phyloP scores from a whole-genome alignment of 23 tunicate genomes.

The Ciona savignyi region DNA sequence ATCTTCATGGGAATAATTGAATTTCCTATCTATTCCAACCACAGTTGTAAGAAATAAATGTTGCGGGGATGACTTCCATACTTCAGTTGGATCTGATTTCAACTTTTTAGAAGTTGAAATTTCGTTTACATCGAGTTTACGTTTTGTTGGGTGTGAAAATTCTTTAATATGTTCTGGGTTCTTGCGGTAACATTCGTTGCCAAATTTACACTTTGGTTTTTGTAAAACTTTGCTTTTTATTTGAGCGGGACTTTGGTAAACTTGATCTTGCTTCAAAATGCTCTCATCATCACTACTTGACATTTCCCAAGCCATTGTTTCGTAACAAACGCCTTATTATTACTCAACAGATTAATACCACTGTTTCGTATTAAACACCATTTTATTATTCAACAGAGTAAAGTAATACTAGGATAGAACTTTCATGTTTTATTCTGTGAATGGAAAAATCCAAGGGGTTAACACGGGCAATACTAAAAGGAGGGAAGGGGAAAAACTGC shows the following conservation, averaged over 20 bases:
- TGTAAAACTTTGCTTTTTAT: conserved; percentile 4
- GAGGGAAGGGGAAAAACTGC: too few species aligned
- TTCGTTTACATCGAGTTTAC: background rate
- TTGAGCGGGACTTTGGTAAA: conserved; percentile 22
- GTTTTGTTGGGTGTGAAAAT: conserved; percentile 28
- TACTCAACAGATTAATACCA: too few species aligned
- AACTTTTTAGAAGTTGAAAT: background rate
- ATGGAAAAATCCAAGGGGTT: too few species aligned
- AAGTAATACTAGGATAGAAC: too few species aligned
- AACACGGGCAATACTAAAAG: too few species aligned
- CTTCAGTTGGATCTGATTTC: conserved; percentile 10
- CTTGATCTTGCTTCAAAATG: background rate
- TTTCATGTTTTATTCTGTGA: too few species aligned
- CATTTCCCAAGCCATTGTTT: conserved; percentile 23
- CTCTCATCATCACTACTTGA: conserved; percentile 66
- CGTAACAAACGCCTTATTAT: too few species aligned
- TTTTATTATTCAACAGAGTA: too few species aligned
- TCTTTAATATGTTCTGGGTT: conserved; percentile 50
- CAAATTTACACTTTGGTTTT: conserved; percentile 25
- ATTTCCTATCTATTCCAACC: conserved; percentile 28
- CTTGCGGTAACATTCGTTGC: conserved; percentile 49
- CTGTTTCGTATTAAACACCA: too few species aligned
- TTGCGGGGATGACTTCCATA: conserved; percentile 43
- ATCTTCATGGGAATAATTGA: conserved; percentile 20
- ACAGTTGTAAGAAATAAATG: conserved; percentile 68